Evolutionary conservation across 2,888 invertebrate genomes (phyloP).

Genomic region (Calephelis perditalis): DNA sequence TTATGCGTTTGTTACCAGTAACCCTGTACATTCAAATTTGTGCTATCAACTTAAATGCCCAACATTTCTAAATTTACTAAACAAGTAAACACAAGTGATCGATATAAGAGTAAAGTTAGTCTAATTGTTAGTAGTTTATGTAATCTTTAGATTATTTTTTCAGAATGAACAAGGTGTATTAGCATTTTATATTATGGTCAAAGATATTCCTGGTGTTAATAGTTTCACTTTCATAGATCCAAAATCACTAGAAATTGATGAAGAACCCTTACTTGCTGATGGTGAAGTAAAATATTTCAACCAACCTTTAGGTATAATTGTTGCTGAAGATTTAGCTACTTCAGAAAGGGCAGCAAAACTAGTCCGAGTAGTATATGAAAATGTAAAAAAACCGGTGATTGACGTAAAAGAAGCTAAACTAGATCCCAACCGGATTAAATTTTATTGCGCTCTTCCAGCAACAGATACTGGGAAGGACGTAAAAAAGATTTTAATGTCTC

Average conservation of each 20-base stretch:
- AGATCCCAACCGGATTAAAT: neutral
- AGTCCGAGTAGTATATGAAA: slow-evolving; percentile 38
- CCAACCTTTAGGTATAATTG: slow-evolving; percentile 80
- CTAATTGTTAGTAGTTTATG: no score
- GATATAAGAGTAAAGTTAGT: no score
- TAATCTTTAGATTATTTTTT: slow-evolving; percentile 28
- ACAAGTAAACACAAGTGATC: no score
- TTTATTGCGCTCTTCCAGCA: slow-evolving; percentile 29
- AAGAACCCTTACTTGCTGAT: slow-evolving; percentile 44
- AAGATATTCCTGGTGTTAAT: slow-evolving; percentile 83
- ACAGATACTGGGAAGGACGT: slow-evolving; percentile 50
- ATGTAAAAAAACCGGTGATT: neutral
- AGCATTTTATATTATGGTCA: slow-evolving; percentile 76
- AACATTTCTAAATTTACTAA: no score
- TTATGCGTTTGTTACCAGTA: no score
- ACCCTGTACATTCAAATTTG: no score
- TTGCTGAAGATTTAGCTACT: slow-evolving; percentile 65
- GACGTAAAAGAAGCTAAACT: neutral
- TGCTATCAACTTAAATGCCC: no score
- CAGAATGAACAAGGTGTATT: slow-evolving; percentile 81
- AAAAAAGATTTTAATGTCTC: slow-evolving; percentile 66
- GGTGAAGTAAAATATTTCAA: slow-evolving; percentile 72
- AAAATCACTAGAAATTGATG: neutral
- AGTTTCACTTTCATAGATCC: slow-evolving; percentile 26
- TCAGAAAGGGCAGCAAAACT: slow-evolving; percentile 69